Evolutionary conservation across 2,888 invertebrate species (phyloP), one percentile per base, ranked within the genome.

Genomic region (Neoaliturus tenellus): DNA sequence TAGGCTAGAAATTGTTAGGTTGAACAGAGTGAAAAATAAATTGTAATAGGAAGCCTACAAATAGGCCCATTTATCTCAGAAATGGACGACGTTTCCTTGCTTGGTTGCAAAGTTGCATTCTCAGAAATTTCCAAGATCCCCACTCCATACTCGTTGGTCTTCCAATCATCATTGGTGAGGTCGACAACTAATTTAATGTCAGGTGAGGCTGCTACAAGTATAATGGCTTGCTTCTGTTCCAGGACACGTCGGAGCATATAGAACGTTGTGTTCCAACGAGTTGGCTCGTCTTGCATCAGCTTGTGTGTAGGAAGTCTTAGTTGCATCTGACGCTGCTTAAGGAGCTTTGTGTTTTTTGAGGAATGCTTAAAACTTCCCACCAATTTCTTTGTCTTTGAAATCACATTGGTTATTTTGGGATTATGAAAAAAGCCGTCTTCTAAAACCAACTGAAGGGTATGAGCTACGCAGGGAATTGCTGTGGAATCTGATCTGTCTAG

Each of bases 391-490:
- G 44, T 31, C 25, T 75, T 44, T 4, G 23, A n/a, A 3, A 75
- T 12, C 8, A 75, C 1, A 23, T 75, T 75, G 25, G 10, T 28
- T 23, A 75, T 75, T 12, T 75, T 75, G 1, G 48, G 1, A 48
- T 75, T 75, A 14, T 58, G 20, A n/a, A 31, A 25, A 25, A 80
- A 80, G 0, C 80, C 80, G 20, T 80, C 80, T 17, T 80, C 58
- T 1, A 80, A 20, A 3, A 80, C 55, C n/a, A 80, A 35, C 35
- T 51, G 48, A 2, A 80, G 55, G 3, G 80, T 78, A 10, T 78
- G 78, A 14, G 78, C 80, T 1, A 58, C 58, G 58, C 80, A 80
- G 48, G 58, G 80, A n/a, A 80, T 31, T 17, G 80, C 58, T 80
- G 1, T 1, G 35, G 35, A 80, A 2, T 51, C 33, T 33, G 80